Base-by-base conservation (phyloP, 2,888 invertebrate genomes). In the Drymonia ruficornis region DNA sequence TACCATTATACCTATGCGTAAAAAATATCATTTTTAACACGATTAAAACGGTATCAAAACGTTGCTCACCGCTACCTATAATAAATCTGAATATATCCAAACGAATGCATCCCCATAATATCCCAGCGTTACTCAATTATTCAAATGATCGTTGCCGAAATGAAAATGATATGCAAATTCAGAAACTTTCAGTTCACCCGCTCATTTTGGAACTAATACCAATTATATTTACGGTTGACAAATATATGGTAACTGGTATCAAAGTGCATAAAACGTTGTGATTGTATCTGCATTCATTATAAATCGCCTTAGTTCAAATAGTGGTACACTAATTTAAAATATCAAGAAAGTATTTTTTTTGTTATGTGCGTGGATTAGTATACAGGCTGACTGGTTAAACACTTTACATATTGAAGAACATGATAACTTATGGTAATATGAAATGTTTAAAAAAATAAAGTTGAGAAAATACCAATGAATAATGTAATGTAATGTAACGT, bases 51-150 rank as follows among this genome's bases (percentile, higher is more conserved):
- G 13, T n/a, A 4, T 36, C n/a, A 36, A n/a, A 36, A 36, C n/a
- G 7, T 31, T n/a, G 16, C 16, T 16, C 16, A 16, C 40, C 11
- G 16, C 16, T 9, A 15, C n/a, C n/a, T 50, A 58, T 64, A 61
- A 73, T 81, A 81, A 83, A 83, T 82, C 80, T 74, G 70, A 70
- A 74, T 70, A 72, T 65, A 72, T 66, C 59, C 59, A 63, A 76
- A 68, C 70, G 70, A 74, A 76, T 70, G 72, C 74, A 78, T 72
- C 59, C 65, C 67, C 72, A 61, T 69, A 77, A 76, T 68, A 73
- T 81, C 81, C 34, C 76, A 81, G 76, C 76, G 85, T 85, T 83
- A 86, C 83, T 79, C 84, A 87, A 89, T 89, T 89, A 89, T 87
- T 87, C 83, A 87, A 88, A 87, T 86, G 72, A 79, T 65, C 67